Evolutionary conservation across 2,113 vertebrate genomes (phyloP).

Genomic region (Echinops telfairi): DNA sequence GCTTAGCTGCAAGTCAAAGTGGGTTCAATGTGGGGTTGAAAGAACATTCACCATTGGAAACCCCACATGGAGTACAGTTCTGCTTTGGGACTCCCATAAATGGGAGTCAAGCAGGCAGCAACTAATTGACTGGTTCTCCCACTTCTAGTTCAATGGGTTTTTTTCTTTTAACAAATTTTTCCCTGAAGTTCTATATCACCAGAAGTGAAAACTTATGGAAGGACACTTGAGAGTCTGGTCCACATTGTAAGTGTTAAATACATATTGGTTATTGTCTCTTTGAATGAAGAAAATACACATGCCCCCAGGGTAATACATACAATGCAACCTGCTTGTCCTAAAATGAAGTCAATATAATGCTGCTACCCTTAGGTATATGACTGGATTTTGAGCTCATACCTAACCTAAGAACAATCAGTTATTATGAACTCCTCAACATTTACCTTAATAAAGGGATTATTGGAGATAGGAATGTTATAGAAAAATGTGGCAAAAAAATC

Average conservation of each 20-base stretch:
- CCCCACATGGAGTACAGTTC: not conserved
- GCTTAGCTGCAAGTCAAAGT: not conserved
- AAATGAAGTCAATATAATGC: not conserved
- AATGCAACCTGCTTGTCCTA: not conserved
- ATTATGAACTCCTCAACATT: no score
- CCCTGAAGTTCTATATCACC: not conserved
- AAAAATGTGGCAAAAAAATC: no score
- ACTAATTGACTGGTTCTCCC: not conserved
- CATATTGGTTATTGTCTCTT: not conserved
- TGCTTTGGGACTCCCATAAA: not conserved
- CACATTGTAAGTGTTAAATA: not conserved
- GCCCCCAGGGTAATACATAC: not conserved
- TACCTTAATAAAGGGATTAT: no score
- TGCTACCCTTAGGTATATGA: no score
- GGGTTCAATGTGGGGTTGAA: no score
- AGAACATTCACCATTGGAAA: not conserved
- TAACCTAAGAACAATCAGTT: no score
- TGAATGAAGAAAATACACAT: not conserved
- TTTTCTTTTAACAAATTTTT: not conserved
- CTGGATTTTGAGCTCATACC: no score
- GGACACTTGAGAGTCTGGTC: no score
- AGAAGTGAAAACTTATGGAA: not conserved
- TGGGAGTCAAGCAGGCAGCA: not conserved
- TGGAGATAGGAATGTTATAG: no score
- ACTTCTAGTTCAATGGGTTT: not conserved